phyloP scores from a whole-genome alignment of 2,888 invertebrate species.

The Rotaria macrura region DNA sequence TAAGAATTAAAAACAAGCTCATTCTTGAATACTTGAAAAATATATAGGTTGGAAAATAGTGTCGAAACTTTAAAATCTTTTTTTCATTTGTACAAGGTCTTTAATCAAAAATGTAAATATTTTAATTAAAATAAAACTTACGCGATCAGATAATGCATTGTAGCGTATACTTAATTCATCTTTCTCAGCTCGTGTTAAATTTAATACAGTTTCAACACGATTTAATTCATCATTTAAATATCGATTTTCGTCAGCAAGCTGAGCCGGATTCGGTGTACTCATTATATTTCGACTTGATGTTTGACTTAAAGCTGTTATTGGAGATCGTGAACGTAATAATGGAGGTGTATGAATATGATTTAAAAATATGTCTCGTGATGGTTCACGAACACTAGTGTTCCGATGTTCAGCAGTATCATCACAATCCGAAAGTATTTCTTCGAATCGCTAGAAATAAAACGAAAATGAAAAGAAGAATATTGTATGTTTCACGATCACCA shows the following conservation, averaged over 20 bases:
- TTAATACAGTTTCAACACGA: constrained; percentile 49
- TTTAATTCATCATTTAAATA: constrained; percentile 49
- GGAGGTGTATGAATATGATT: background rate
- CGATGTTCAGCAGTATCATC: background rate
- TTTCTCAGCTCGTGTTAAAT: constrained; percentile 49
- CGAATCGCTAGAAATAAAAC: background rate
- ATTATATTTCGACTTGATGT: background rate
- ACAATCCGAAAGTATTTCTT: background rate
- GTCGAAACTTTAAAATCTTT: background rate
- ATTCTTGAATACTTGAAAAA: background rate
- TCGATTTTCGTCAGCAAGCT: constrained; percentile 48
- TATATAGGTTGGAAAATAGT: background rate
- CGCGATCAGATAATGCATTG: constrained; percentile 51
- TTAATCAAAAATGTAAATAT: background rate
- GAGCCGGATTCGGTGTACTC: constrained; percentile 18
- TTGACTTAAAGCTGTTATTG: background rate
- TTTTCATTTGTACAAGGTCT: background rate
- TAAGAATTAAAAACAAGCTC: background rate
- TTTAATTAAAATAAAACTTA: constrained; percentile 38
- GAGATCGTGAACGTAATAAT: background rate
- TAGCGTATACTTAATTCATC: constrained; percentile 52
- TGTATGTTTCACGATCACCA: too few species aligned
- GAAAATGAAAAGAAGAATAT: too few species aligned
- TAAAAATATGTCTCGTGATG: background rate
- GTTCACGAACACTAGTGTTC: background rate